These are phyloP conservation scores for Cryptocheilus praepositus DNA, from an alignment of 2,888 invertebrate species.

Conservation along the genomic window DNA sequence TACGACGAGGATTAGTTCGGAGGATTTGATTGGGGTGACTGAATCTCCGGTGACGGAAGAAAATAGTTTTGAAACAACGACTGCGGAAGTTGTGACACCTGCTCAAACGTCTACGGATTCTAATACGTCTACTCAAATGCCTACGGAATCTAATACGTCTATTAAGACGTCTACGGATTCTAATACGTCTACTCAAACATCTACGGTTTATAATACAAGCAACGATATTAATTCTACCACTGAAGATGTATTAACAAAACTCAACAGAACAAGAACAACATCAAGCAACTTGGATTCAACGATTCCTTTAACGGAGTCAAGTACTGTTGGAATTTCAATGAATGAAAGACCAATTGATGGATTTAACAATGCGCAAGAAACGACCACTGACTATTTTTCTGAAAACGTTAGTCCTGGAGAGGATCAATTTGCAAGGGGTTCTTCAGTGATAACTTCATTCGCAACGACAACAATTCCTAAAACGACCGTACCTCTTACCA, in stretches of 20 bases:
- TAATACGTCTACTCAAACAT: neutral
- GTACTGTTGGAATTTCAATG: neutral
- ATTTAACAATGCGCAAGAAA: neutral
- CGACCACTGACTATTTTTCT: neutral
- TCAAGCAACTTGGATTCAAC: neutral
- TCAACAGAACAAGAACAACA: neutral
- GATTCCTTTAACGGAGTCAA: neutral
- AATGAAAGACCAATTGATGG: neutral
- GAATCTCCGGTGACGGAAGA: neutral
- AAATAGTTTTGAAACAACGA: neutral
- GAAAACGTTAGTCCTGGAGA: no score
- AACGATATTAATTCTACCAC: neutral
- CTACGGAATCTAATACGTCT: no score
- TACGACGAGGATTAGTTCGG: neutral
- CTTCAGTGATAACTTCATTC: no score
- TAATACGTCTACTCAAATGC: neutral
- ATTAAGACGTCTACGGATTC: neutral
- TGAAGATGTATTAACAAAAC: neutral
- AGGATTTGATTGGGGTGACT: neutral
- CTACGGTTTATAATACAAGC: neutral
- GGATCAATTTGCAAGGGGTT: no score
- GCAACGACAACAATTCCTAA: no score
- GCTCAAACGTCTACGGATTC: neutral
- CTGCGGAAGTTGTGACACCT: neutral
- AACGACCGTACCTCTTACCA: no score